phyloP scores from a whole-genome alignment of 2,888 invertebrate species.

The Rhyacophila evoluta region DNA sequence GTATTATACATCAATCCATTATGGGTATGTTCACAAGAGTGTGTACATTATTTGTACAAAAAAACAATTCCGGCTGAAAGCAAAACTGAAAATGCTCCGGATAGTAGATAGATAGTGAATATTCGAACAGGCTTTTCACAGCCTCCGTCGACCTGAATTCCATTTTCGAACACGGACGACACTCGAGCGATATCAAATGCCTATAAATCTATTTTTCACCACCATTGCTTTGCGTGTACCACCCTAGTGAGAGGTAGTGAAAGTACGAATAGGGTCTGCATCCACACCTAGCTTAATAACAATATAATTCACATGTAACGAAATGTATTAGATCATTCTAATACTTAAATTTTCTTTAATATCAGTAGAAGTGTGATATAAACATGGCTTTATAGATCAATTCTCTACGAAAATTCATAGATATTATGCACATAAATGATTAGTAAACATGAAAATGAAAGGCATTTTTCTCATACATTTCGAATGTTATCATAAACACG shows the following conservation, averaged over 20 bases:
- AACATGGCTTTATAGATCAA: no score
- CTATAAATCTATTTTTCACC: conserved; percentile 52
- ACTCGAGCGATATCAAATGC: conserved; percentile 51
- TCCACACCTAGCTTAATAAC: no score
- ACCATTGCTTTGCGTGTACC: neutral
- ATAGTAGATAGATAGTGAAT: conserved; percentile 19
- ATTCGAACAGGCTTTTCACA: conserved; percentile 19
- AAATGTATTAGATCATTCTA: no score
- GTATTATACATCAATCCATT: neutral
- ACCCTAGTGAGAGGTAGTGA: neutral
- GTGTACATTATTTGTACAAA: neutral
- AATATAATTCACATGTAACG: neutral
- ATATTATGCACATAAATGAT: no score
- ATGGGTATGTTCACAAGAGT: neutral
- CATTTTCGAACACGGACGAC: conserved; percentile 47
- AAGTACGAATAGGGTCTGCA: neutral
- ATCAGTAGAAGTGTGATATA: no score
- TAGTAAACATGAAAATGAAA: no score
- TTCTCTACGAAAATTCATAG: no score
- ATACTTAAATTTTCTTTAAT: no score
- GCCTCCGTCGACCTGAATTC: conserved; percentile 35
- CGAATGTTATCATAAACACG: no score
- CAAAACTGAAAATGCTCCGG: neutral
- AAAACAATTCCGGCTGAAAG: neutral
- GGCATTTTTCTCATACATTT: no score